These are phyloP conservation scores for Amblyteles armatorius DNA, from an alignment of 2,888 invertebrate species.

Conservation along the genomic window DNA sequence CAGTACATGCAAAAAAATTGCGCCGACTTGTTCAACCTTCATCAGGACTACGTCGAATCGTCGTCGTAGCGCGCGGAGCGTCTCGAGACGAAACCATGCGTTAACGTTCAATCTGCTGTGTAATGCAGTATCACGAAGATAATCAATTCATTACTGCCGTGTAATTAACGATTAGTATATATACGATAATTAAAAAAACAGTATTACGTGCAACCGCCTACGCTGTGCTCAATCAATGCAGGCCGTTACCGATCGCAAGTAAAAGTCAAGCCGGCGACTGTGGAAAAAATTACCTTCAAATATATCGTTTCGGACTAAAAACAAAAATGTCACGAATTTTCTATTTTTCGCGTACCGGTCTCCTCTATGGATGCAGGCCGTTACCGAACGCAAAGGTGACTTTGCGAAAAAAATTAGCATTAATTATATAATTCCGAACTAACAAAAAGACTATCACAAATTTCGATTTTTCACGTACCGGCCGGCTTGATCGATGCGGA, in stretches of 20 bases:
- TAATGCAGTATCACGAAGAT: constrained; percentile 1
- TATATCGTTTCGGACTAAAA: too few species aligned
- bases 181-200: constrained; percentile 7
- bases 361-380: not conserved
- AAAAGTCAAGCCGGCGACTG: too few species aligned
- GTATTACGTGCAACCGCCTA: constrained; percentile 1
- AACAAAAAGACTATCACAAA: too few species aligned
- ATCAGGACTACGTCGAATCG: constrained; percentile 93
- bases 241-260: constrained; percentile 5
- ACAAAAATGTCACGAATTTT: too few species aligned
- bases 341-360: too few species aligned
- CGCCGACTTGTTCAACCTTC: constrained; percentile 91
- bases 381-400: not conserved
- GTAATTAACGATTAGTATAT: not conserved
- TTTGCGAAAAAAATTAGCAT: too few species aligned
- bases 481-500: not conserved
- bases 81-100: not conserved
- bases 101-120: not conserved
- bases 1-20: constrained; percentile 95
- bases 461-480: not conserved
- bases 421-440: too few species aligned
- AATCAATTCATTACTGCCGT: constrained; percentile 10
- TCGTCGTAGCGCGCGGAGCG: constrained; percentile 85
- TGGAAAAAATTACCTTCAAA: not conserved
- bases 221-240: not conserved